Base-by-base conservation (phyloP, 2,888 invertebrate genomes). In the Phalera bucephala region DNA sequence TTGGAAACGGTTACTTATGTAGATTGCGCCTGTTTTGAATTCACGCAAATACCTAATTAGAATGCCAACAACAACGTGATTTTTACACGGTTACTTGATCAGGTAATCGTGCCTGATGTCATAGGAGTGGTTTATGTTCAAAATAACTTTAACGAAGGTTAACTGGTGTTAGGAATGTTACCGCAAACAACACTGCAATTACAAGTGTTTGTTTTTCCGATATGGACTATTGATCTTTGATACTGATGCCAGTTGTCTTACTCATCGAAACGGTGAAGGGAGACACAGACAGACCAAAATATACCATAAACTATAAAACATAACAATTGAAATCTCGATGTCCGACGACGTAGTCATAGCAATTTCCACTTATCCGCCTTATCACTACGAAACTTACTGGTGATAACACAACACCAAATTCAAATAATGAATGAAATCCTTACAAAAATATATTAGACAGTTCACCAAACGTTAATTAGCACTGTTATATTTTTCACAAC, bases 361-460 rank as follows among this genome's bases (percentile, higher is more conserved):
- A 73, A 76, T 74, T 79, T 82, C 82, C 86, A 84, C 83, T 77
- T 72, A 80, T 76, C 65, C 65, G 59, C 69, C 72, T 78, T 80
- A 82, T 78, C 78, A 80, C 74, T 69, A 64, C 51, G 45, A 66
- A 72, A 82, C 80, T 81, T 82, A 79, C 76, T 50, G 52, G 28
- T 61, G 52, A 67, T 63, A 64, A 43, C 62, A 71, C 64, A 56
- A 60, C 66, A 68, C 62, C 48, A 50, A 55, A 52, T 61, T 43
- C 46, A 37, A 44, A 40, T 36, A 49, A 51, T 62, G 44, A 59
- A 59, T 58, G 44, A 53, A 58, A 57, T 47, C 45, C 34, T 43
- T 61, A 43, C 40, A 39, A 17, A 45, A 44, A 43, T 40, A 29
- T 14, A 23, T 29, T 12, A 27, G 45, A 40, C 40, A 66, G 60